These are phyloP conservation scores for Galagoides demidoff DNA, from an alignment of 2,797 vertebrate species.

Conservation along the genomic window DNA sequence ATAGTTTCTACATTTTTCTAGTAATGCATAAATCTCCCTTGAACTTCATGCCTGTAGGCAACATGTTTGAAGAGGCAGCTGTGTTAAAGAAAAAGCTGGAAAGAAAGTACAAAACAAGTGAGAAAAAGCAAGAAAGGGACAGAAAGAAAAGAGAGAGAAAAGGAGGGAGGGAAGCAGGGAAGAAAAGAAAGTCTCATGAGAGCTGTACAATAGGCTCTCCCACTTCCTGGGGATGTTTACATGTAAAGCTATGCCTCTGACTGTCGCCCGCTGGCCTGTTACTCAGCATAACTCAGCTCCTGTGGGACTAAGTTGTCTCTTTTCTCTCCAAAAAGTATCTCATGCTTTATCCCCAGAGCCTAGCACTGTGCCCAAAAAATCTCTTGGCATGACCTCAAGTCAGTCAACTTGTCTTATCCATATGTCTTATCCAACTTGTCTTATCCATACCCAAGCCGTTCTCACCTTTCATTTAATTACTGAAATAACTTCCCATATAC, in stretches of 20 bases:
- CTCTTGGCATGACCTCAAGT: neutral
- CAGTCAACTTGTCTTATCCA: neutral
- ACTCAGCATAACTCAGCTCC: accelerated
- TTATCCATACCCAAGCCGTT: neutral
- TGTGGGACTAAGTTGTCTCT: accelerated
- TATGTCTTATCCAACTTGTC: neutral
- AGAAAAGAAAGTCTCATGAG: too few species aligned
- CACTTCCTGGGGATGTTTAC: too few species aligned
- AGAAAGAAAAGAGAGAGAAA: neutral
- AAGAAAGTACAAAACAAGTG: neutral
- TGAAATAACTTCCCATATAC: neutral
- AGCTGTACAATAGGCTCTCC: neutral
- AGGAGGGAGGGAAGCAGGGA: neutral
- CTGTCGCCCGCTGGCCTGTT: accelerated
- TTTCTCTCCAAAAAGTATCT: neutral
- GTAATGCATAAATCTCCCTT: neutral
- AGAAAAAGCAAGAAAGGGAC: too few species aligned
- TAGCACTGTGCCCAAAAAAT: neutral
- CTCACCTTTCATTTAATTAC: neutral
- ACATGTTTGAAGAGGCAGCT: neutral
- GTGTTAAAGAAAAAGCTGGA: neutral
- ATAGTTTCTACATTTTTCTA: neutral
- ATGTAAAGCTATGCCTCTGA: neutral
- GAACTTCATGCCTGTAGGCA: neutral
- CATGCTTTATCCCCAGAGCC: neutral